Evolutionary conservation across 2,888 invertebrate species (phyloP).

Genomic region (Chalcis sispes): DNA sequence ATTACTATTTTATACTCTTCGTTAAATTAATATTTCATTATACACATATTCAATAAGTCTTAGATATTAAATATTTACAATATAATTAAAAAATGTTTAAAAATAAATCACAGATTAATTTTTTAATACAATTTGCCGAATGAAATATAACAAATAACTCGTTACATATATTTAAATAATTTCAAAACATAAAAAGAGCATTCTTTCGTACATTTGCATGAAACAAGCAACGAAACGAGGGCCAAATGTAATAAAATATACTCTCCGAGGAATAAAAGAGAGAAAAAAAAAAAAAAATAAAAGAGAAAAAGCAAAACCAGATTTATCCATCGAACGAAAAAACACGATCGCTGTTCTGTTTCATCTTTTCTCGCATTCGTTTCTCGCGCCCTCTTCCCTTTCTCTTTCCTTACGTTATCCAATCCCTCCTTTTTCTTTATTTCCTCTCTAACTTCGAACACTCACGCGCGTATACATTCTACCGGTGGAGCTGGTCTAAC

Average conservation of each 20-base stretch:
- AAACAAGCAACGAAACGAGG: slow-evolving; percentile 15
- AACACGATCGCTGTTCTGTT: slow-evolving; percentile 30
- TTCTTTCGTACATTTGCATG: background rate
- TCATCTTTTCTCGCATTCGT: slow-evolving; percentile 41
- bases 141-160: too few species aligned
- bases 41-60: too few species aligned
- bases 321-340: slow-evolving; percentile 23
- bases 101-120: too few species aligned
- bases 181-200: slow-evolving; percentile 2
- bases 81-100: too few species aligned
- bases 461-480: background rate
- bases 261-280: background rate
- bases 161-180: background rate
- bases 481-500: background rate
- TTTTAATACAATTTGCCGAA: too few species aligned
- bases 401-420: background rate
- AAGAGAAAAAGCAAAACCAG: slow-evolving; percentile 1
- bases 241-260: slow-evolving; percentile 14
- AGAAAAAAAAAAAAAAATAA: background rate
- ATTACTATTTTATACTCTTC: too few species aligned
- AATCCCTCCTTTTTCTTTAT: background rate
- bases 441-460: background rate
- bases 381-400: background rate
- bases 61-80: too few species aligned
- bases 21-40: too few species aligned